Percentiles rank a stretch among this genome's conserved stretches.
Conservation (phyloP, 2,888 invertebrate species). For the Cephus pulcher region DNA sequence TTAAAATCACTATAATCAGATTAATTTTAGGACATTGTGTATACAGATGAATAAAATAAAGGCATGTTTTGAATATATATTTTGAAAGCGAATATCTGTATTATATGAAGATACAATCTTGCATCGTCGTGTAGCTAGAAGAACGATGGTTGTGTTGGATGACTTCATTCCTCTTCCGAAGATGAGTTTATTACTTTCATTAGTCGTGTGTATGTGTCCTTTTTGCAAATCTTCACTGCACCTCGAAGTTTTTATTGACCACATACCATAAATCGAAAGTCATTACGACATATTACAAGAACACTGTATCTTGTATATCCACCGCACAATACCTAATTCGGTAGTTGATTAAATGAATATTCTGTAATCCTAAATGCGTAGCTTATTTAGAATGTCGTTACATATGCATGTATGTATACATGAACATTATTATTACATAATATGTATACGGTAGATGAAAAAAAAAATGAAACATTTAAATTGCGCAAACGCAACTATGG, state of each 20-base stretch:
- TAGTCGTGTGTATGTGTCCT: slow-evolving; percentile 4
- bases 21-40: slow-evolving; percentile 56
- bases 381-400: slow-evolving; percentile 43
- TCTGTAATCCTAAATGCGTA: slow-evolving; percentile 24
- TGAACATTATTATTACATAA: slow-evolving; percentile 37
- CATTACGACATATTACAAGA: background rate
- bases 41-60: slow-evolving; percentile 62
- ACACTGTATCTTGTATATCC: background rate
- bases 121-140: slow-evolving; percentile 52
- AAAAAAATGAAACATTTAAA: slow-evolving; percentile 14
- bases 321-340: background rate
- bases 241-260: slow-evolving; percentile 11
- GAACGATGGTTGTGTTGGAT: slow-evolving; percentile 38
- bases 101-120: slow-evolving; percentile 62
- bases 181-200: background rate
- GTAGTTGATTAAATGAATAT: slow-evolving; percentile 20
- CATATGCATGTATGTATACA: slow-evolving; percentile 40
- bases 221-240: slow-evolving; percentile 11
- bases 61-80: slow-evolving; percentile 58
- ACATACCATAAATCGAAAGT: slow-evolving; percentile 16
- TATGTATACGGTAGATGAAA: slow-evolving; percentile 34
- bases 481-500: slow-evolving; percentile 12
- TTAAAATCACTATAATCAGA: slow-evolving; percentile 26
- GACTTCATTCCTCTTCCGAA: slow-evolving; percentile 44
- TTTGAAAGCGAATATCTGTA: slow-evolving; percentile 59